A percentile compares a stretch with the other conserved stretches of the same genome.
Conservation (phyloP, 2,888 invertebrate species). For the Andrena chrysosceles region DNA sequence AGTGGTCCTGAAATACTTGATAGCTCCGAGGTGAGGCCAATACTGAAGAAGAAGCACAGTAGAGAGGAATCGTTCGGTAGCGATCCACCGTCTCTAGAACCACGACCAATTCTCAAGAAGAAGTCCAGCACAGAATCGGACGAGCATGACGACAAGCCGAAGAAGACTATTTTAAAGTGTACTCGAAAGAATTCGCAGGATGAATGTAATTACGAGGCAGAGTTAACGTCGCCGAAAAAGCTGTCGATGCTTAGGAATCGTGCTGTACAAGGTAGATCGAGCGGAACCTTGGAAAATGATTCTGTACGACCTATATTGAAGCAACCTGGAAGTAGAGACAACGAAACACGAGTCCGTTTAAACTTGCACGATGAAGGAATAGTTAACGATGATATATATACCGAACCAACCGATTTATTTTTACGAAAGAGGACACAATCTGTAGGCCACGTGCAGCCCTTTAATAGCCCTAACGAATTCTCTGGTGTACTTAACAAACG, state of each 20-base stretch:
- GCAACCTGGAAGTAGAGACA: conserved; percentile 87
- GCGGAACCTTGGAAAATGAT: conserved; percentile 85
- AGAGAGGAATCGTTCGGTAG: conserved; percentile 87
- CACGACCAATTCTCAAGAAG: conserved; percentile 93
- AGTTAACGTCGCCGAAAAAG: conserved; percentile 87
- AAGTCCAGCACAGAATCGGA: conserved; percentile 92
- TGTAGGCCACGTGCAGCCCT: conserved; percentile 78
- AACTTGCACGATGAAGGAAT: conserved; percentile 87
- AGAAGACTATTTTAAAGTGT: conserved; percentile 92
- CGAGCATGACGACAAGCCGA: conserved; percentile 90
- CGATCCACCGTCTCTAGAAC: conserved; percentile 80
- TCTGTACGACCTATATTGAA: conserved; percentile 89
- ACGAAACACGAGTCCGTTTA: conserved; percentile 88
- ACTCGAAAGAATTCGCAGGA: conserved; percentile 89
- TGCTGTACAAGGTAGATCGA: conserved; percentile 86
- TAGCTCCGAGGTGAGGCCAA: conserved; percentile 90
- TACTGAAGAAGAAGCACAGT: conserved; percentile 93
- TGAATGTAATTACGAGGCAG: conserved; percentile 87
- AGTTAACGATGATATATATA: conserved; percentile 84
- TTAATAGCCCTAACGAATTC: conserved; percentile 68
- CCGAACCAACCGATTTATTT: conserved; percentile 84
- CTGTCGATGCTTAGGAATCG: conserved; percentile 87
- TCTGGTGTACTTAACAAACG: conserved; percentile 64
- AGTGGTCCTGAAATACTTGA: conserved; percentile 68
- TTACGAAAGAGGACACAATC: conserved; percentile 81